A percentile compares a stretch with the other conserved stretches of the same genome.
phyloP scores from a whole-genome alignment of 2,888 invertebrate genomes.

The Liodrosophila aerea region DNA sequence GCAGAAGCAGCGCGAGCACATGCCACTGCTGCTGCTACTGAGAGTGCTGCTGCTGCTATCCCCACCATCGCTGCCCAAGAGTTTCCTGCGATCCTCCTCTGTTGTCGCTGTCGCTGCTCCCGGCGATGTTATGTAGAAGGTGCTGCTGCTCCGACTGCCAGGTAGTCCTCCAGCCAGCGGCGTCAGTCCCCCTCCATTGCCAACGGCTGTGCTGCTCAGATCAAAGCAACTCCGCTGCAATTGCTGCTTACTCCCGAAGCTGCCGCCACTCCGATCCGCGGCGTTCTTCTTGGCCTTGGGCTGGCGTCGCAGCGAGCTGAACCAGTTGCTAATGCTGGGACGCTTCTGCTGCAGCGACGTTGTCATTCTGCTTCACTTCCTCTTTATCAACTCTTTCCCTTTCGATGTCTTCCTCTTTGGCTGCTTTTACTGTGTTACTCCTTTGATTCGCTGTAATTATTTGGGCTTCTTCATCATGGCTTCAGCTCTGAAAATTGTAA shows the following conservation, averaged over 20 bases:
- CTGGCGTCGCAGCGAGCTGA: constrained; percentile 88
- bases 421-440: constrained; percentile 5
- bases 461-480: constrained; percentile 50
- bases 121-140: constrained; percentile 73
- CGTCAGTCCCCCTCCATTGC: constrained; percentile 1
- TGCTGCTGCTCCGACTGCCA: constrained; percentile 68
- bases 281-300: constrained; percentile 80
- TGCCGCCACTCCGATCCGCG: constrained; percentile 57
- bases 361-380: constrained; percentile 52
- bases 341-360: constrained; percentile 85
- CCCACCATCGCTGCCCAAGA: constrained; percentile 38
- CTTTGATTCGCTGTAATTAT: constrained; percentile 40
- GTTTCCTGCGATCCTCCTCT: constrained; percentile 57
- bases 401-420: constrained; percentile 40
- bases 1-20: constrained; percentile 81
- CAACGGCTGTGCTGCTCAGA: constrained; percentile 47
- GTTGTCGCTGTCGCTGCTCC: constrained; percentile 28
- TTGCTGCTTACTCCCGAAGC: constrained; percentile 72
- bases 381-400: constrained; percentile 54
- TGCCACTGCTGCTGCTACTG: constrained; percentile 51
- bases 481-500: constrained; percentile 56
- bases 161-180: constrained; percentile 1
- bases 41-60: constrained; percentile 22
- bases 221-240: constrained; percentile 82
- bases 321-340: constrained; percentile 90